Base-by-base conservation (phyloP, 2,113 vertebrate species). In the Raja brachyura region DNA sequence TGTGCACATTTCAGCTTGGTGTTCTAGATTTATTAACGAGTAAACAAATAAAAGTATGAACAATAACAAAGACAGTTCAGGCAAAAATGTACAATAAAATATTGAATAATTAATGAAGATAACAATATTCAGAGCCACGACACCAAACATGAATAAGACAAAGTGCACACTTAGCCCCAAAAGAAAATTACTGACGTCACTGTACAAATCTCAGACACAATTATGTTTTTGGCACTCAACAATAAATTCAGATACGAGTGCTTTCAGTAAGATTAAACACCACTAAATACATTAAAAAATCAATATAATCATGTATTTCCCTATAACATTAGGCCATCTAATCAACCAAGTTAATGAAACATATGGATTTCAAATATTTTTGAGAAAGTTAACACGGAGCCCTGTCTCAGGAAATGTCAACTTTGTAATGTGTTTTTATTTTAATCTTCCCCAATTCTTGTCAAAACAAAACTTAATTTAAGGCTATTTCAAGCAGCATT, bases 31-130 rank as follows among this genome's bases (percentile, higher is more conserved):
- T 92, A 68, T 13, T 39, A 73, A 73, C 48, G 8, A 39, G 5
- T 70, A 54, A 54, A 70, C 31, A 92, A 92, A 28, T 39, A 73
- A 73, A 92, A 92, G 31, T 33, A 68, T 25, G 39, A 92, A 54
- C 66, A 14, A 92, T 73, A 73, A 25, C 22, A 10, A 92, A 92
- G 68, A 54, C 33, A 92, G 0, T 73, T 14, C 9, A 48, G 88
- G 63, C 66, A 90, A 90, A 81, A 66, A 90, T 8, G 39, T 10
- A 18, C 18, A 70, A 22, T 28, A 6, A 18, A 90, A 90, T 20
- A 68, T 31, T 70, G 68, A 90, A 90, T 73, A 90, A 70, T 90
- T 9, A 90, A 90, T 73, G n/a, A 33, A 90, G 11, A n/a, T 61
- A 39, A 66, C n/a, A 39, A 11, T 68, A 18, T 90, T 39, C 39